Conservation (phyloP, 2,113 vertebrate genomes). For the Sciurus niger region DNA sequence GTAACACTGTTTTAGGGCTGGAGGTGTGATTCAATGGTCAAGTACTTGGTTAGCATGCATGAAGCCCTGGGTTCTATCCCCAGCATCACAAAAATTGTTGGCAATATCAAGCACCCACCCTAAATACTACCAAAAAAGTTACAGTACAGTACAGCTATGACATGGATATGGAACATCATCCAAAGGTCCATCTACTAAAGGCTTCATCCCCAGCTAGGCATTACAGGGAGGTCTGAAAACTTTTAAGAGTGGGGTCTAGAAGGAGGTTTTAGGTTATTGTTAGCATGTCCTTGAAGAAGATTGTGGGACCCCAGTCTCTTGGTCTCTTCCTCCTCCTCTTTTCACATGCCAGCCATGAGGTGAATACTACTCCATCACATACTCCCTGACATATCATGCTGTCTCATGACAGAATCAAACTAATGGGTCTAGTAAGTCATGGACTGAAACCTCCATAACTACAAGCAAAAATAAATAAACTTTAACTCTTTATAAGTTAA, state of each 20-base stretch:
- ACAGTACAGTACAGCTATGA: neutral
- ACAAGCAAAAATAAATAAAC: neutral
- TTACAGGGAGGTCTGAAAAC: neutral
- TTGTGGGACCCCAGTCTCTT: neutral
- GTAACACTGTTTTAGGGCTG: neutral
- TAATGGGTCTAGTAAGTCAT: neutral
- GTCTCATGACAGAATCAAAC: too few species aligned
- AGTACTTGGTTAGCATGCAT: too few species aligned
- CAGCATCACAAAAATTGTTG: too few species aligned
- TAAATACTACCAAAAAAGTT: neutral
- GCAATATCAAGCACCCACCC: neutral
- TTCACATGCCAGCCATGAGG: neutral
- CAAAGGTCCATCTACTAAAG: neutral
- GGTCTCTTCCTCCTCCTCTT: too few species aligned
- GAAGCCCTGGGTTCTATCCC: too few species aligned
- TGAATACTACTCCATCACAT: neutral
- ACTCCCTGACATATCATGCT: neutral
- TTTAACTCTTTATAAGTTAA: neutral
- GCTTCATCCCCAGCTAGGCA: neutral
- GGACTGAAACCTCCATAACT: neutral
- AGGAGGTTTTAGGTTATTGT: neutral
- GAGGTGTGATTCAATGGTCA: too few species aligned
- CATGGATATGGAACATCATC: neutral
- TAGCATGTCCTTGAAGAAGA: neutral
- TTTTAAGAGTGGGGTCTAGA: neutral